These are phyloP conservation scores for Neodon shergylaensis DNA, from an alignment of 2,113 vertebrate species.

Conservation along the genomic window DNA sequence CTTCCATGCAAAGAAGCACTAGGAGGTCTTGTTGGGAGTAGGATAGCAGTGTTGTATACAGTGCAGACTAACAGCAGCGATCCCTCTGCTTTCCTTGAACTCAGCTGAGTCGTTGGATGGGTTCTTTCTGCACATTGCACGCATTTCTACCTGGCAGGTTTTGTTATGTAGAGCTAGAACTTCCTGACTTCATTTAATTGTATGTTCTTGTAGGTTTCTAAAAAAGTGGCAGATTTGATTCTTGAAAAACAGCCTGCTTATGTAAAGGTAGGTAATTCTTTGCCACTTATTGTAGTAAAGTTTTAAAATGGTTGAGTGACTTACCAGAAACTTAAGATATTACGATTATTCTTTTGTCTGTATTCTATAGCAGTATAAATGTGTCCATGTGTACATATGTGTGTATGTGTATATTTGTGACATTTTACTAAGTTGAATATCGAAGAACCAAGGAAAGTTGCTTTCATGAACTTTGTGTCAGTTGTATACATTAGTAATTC, in stretches of 20 bases:
- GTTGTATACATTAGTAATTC: not conserved
- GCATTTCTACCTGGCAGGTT: not conserved
- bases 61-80: not conserved
- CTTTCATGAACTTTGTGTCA: not conserved
- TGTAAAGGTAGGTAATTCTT: conserved; percentile 93
- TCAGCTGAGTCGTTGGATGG: not conserved
- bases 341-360: conserved; percentile 16
- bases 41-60: no score
- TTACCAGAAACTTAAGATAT: conserved; percentile 48
- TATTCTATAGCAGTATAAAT: not conserved
- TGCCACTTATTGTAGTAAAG: conserved; percentile 54
- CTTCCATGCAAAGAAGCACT: not conserved
- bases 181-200: conserved; percentile 28
- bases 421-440: conserved; percentile 16
- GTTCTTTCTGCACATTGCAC: not conserved
- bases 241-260: conserved; percentile 98
- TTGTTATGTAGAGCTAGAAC: not conserved
- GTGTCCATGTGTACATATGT: not conserved
- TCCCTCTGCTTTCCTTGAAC: not conserved
- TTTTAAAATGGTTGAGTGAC: conserved; percentile 22
- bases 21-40: not conserved
- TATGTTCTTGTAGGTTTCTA: conserved; percentile 92
- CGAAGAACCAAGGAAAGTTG: conserved; percentile 44
- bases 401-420: not conserved
- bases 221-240: conserved; percentile 98